Conservation (phyloP, 2,888 invertebrate genomes). For the Drosophila barbarae region DNA sequence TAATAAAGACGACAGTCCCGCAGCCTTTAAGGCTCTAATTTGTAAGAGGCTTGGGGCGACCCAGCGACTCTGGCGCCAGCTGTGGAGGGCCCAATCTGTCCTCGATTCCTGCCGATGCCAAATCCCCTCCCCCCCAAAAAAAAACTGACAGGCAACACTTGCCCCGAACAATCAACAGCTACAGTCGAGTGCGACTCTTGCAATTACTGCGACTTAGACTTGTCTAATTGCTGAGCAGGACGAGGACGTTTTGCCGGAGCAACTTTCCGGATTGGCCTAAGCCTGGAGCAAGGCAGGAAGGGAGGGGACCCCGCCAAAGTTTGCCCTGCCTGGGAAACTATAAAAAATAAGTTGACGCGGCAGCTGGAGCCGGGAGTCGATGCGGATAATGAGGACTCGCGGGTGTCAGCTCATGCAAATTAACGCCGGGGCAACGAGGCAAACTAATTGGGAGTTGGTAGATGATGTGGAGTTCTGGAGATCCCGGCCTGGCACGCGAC, state of each 20-base stretch:
- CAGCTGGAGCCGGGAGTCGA: conserved; percentile 29
- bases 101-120: conserved; percentile 2
- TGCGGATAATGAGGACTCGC: conserved; percentile 55
- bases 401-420: conserved; percentile 60
- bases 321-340: conserved; percentile 29
- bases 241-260: not conserved
- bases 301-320: conserved; percentile 11
- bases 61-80: conserved; percentile 25
- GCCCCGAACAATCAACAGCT: conserved; percentile 57
- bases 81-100: not conserved
- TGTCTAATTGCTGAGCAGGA: conserved; percentile 62
- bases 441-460: conserved; percentile 36
- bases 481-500: conserved; percentile 52
- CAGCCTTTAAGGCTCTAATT: conserved; percentile 38
- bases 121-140: not conserved
- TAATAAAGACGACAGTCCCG: conserved; percentile 35
- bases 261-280: conserved; percentile 29
- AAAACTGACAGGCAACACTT: conserved; percentile 22
- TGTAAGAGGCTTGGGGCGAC: conserved; percentile 22
- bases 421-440: conserved; percentile 56
- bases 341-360: conserved; percentile 31
- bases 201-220: conserved; percentile 68
- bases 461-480: not conserved
- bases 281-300: not conserved
- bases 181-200: conserved; percentile 53